These are phyloP conservation scores for Dryoscopus gambensis DNA, from an alignment of 2,113 vertebrate species.

Conservation along the genomic window DNA sequence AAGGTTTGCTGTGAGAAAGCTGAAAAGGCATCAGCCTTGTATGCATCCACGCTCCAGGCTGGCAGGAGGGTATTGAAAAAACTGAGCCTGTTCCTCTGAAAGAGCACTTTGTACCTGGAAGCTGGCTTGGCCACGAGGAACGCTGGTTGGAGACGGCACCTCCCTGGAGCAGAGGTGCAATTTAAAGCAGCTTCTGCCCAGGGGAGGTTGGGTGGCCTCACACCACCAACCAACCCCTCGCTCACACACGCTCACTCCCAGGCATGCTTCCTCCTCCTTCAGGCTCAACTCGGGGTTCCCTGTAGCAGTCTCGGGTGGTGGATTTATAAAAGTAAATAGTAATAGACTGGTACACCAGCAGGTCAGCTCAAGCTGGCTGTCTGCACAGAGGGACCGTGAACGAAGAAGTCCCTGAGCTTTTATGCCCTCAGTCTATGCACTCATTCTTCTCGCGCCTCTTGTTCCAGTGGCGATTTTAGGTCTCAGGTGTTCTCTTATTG, in stretches of 20 bases:
- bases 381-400: too few relatives aligned
- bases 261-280: background rate
- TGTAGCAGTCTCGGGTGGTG: background rate
- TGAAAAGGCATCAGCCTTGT: background rate
- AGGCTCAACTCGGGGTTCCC: background rate
- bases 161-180: background rate
- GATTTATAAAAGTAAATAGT: background rate
- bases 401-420: background rate
- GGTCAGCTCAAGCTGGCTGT: background rate
- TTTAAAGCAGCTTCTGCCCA: background rate
- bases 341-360: background rate
- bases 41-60: background rate
- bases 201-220: background rate
- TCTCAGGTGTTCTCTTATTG: background rate
- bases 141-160: background rate
- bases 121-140: background rate
- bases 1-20: background rate
- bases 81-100: background rate
- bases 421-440: background rate
- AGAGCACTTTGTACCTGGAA: background rate
- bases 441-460: background rate
- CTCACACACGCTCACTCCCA: background rate
- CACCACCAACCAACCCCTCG: rapidly evolving
- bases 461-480: background rate
- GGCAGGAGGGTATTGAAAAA: background rate